These are phyloP conservation scores for Lethocerus indicus DNA, from an alignment of 1,140 invertebrate species.

Conservation along the genomic window DNA sequence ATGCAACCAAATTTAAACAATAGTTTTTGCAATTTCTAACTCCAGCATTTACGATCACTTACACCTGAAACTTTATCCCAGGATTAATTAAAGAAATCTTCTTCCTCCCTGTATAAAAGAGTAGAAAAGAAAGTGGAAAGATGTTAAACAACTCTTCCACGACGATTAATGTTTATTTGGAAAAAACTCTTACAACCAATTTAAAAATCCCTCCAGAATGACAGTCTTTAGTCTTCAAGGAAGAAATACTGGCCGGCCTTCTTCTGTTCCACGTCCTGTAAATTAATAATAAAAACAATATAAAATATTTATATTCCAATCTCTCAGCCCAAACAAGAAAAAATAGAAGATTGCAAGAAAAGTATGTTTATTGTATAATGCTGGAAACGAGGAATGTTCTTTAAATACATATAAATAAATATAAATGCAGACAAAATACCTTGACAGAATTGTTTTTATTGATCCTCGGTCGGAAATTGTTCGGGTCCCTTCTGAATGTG, in stretches of 20 bases:
- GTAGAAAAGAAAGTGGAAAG: too few relatives aligned
- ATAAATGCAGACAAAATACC: conserved; percentile 27
- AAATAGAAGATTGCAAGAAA: neutral
- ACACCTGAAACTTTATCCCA: too few relatives aligned
- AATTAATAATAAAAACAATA: conserved; percentile 21
- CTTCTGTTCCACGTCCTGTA: conserved; percentile 92
- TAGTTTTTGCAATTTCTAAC: too few relatives aligned
- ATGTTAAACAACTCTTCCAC: too few relatives aligned
- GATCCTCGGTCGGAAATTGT: conserved; percentile 95
- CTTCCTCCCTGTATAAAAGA: too few relatives aligned
- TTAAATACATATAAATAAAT: neutral
- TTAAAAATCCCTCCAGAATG: too few relatives aligned
- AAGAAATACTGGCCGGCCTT: conserved; percentile 96
- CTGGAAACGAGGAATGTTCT: neutral
- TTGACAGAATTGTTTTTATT: conserved; percentile 96
- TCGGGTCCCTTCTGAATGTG: conserved; percentile 95
- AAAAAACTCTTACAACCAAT: too few relatives aligned
- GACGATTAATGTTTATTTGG: too few relatives aligned
- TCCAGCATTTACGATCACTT: too few relatives aligned
- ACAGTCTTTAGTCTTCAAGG: conserved; percentile 90
- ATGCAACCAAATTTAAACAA: too few relatives aligned
- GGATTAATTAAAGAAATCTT: too few relatives aligned
- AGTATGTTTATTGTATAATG: neutral
- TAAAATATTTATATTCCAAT: neutral
- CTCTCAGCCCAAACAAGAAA: neutral